A percentile compares a stretch with the other conserved stretches of the same genome.
phyloP scores from a whole-genome alignment of 2,113 vertebrate genomes.

The Pionites leucogaster region DNA sequence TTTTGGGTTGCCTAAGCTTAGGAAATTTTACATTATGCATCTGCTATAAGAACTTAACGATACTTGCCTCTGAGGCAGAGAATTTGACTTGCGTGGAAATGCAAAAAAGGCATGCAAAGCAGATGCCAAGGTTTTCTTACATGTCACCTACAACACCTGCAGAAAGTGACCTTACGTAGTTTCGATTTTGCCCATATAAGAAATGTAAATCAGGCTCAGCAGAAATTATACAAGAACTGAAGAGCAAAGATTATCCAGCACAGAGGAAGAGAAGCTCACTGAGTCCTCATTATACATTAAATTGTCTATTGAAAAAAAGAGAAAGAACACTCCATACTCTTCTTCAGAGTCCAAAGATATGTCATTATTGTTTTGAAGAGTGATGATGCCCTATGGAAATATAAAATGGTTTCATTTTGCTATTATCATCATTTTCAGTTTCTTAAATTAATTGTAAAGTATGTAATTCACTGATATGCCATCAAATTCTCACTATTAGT shows the following conservation, averaged over 20 bases:
- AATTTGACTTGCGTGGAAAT: neutral
- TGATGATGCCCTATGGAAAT: neutral
- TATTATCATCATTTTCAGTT: neutral
- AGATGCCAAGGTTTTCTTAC: neutral
- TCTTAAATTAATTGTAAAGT: neutral
- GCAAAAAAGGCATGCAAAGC: neutral
- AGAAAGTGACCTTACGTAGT: slow-evolving; percentile 17
- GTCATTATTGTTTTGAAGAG: neutral
- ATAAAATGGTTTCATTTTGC: neutral
- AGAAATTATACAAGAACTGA: neutral
- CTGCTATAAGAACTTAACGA: neutral
- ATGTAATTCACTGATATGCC: neutral
- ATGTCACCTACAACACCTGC: neutral
- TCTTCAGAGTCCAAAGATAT: neutral
- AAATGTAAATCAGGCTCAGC: neutral
- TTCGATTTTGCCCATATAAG: neutral
- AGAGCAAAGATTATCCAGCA: neutral
- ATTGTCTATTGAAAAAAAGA: neutral
- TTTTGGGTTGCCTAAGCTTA: neutral
- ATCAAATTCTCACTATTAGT: neutral
- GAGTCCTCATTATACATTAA: neutral
- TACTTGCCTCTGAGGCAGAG: neutral
- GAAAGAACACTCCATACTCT: neutral
- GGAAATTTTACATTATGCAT: neutral
- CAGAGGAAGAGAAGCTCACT: neutral